Percentiles rank a stretch among this genome's conserved stretches.
phyloP scores from a whole-genome alignment of 64 coral and sea anemone genomes.

The Montipora foliosa region DNA sequence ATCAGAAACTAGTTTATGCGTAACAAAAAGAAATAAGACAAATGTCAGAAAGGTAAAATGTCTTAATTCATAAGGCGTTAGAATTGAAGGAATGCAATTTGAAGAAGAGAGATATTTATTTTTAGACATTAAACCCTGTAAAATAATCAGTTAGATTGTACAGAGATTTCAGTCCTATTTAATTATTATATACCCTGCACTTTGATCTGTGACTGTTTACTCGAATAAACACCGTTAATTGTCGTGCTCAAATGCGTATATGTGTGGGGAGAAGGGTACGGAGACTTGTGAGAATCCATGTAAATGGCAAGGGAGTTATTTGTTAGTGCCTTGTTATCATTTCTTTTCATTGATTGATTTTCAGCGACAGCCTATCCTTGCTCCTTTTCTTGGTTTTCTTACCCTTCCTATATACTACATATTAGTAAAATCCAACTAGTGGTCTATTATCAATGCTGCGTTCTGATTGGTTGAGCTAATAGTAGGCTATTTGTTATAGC shows the following conservation, averaged over 20 bases:
- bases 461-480: no score
- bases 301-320: no score
- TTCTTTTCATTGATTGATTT: no score
- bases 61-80: neutral
- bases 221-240: conserved; percentile 4
- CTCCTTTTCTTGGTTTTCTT: no score
- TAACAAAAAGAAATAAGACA: neutral
- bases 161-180: conserved; percentile 36
- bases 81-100: conserved; percentile 8
- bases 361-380: no score
- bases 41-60: neutral
- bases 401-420: no score
- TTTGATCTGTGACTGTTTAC: conserved; percentile 28
- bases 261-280: no score
- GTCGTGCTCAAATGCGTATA: neutral
- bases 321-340: no score
- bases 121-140: conserved; percentile 51
- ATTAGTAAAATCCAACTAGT: no score
- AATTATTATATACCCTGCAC: conserved; percentile 33
- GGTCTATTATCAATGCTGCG: no score
- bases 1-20: neutral
- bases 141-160: conserved; percentile 52
- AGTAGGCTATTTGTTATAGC: no score
- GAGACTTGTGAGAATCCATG: no score
- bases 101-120: conserved; percentile 65